Evolutionary conservation across 1,140 invertebrate genomes (phyloP).

Genomic region (Drosophila virilis): DNA sequence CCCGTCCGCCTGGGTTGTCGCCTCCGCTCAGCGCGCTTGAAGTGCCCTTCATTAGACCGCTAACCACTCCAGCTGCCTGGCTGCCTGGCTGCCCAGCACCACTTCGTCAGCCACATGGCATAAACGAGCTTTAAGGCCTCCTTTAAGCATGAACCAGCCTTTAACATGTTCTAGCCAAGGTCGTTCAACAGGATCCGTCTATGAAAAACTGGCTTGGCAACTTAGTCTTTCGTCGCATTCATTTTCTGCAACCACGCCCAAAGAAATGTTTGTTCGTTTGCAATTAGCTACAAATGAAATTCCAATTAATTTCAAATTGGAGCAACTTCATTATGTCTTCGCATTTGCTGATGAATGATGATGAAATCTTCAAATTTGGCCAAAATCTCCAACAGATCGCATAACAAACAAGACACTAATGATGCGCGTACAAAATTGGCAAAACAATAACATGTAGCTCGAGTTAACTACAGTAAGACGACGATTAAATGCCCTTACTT

Average conservation of each 20-base stretch:
- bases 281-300: constrained; percentile 65
- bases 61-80: background rate
- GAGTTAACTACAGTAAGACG: background rate
- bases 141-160: constrained; percentile 34
- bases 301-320: constrained; percentile 72
- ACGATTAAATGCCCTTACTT: constrained; percentile 14
- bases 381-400: constrained; percentile 66
- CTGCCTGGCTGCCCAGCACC: background rate
- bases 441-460: constrained; percentile 19
- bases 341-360: constrained; percentile 25
- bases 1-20: constrained; percentile 23
- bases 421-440: constrained; percentile 45
- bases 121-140: constrained; percentile 31
- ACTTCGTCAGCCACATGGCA: constrained; percentile 13
- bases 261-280: constrained; percentile 10
- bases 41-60: constrained; percentile 77
- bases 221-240: background rate
- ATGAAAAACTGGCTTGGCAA: constrained; percentile 58
- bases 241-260: constrained; percentile 11
- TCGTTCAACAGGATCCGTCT: constrained; percentile 68
- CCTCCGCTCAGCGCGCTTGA: constrained; percentile 39
- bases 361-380: constrained; percentile 61
- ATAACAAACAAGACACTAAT: constrained; percentile 76
- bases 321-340: constrained; percentile 71
- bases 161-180: constrained; percentile 72